phyloP scores from a whole-genome alignment of 2,888 invertebrate genomes.

The Molorchus minor region DNA sequence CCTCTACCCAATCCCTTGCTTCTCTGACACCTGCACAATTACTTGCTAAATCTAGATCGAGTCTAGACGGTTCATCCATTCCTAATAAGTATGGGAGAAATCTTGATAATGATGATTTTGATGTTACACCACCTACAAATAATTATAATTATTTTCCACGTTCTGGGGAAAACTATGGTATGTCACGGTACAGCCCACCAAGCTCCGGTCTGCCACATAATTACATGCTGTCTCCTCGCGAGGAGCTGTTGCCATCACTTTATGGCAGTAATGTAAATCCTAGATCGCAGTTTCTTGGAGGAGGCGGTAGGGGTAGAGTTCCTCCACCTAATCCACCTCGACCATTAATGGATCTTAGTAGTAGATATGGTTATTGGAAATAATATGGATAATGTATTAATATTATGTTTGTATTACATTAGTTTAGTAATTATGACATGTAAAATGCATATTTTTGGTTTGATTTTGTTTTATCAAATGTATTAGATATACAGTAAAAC shows the following conservation, averaged over 20 bases:
- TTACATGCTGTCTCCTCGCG: not conserved
- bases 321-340: not conserved
- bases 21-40: slow-evolving; percentile 60
- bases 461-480: slow-evolving; percentile 3
- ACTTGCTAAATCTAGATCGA: slow-evolving; percentile 45
- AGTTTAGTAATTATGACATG: too few species aligned
- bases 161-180: not conserved
- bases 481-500: slow-evolving; percentile 6
- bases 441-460: slow-evolving; percentile 2
- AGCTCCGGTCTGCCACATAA: not conserved
- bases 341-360: slow-evolving; percentile 1
- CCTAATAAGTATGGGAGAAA: slow-evolving; percentile 10
- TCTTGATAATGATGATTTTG: slow-evolving; percentile 29
- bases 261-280: not conserved
- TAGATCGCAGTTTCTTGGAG: slow-evolving; percentile 7
- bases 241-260: not conserved
- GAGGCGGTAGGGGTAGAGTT: slow-evolving; percentile 17
- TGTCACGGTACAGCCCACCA: not conserved
- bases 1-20: slow-evolving; percentile 57
- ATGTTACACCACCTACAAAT: not conserved
- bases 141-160: not conserved
- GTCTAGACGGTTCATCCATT: not conserved
- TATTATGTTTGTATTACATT: too few species aligned
- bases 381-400: too few species aligned
- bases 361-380: slow-evolving; percentile 16